Percentiles rank a stretch among this genome's conserved stretches.
Conservation (phyloP, 2,888 invertebrate genomes). For the Hipparchia sbordonii region DNA sequence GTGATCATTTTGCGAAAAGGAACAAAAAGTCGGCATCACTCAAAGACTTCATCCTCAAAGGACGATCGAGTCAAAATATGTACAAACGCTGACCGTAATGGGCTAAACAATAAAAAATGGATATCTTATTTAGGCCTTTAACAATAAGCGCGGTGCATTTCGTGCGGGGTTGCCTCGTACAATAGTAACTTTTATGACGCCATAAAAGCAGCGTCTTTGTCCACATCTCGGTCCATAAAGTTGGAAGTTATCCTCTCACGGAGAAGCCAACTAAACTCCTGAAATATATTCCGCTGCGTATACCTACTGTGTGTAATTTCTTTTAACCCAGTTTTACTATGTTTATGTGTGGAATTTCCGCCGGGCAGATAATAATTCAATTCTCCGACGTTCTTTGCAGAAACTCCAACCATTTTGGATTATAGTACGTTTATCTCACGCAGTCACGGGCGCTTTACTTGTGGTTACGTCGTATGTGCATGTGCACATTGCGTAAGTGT, state of each 20-base stretch:
- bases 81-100: constrained; percentile 73
- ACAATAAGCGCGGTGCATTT: constrained; percentile 74
- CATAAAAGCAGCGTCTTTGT: constrained; percentile 75
- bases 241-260: constrained; percentile 48
- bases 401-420: too few species aligned
- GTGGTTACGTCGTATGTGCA: too few species aligned
- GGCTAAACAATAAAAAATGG: constrained; percentile 76
- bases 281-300: constrained; percentile 38
- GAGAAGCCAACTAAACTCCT: constrained; percentile 45
- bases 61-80: constrained; percentile 78
- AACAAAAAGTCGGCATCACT: constrained; percentile 56
- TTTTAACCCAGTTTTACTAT: constrained; percentile 25
- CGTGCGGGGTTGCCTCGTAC: constrained; percentile 61
- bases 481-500: too few species aligned
- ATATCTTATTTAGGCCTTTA: constrained; percentile 78
- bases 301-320: constrained; percentile 26
- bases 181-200: constrained; percentile 73
- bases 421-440: too few species aligned
- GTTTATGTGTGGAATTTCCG: constrained; percentile 1
- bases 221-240: constrained; percentile 67
- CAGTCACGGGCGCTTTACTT: too few species aligned
- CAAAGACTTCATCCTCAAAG: constrained; percentile 62
- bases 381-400: too few species aligned
- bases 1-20: constrained; percentile 66
- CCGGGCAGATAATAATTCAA: neutral